These are phyloP conservation scores for Microtus pennsylvanicus DNA, from an alignment of 2,113 vertebrate species.

Conservation along the genomic window DNA sequence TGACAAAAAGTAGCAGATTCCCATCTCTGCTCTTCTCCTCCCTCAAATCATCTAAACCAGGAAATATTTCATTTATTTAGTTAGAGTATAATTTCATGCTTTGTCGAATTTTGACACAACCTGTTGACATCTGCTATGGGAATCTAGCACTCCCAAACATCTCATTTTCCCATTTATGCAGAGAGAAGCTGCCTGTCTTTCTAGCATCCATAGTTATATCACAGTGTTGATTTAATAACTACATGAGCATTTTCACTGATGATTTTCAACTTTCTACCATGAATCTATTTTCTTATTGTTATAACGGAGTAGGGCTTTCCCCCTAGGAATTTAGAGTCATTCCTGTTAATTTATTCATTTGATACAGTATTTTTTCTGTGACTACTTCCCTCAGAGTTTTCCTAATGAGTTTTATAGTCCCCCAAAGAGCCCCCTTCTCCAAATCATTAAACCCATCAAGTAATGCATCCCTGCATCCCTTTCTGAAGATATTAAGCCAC, in stretches of 20 bases:
- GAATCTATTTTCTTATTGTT: slow-evolving; percentile 15
- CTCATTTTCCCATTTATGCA: not conserved
- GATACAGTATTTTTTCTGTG: not conserved
- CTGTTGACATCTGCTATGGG: not conserved
- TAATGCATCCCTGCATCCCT: not conserved
- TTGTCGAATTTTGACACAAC: not conserved
- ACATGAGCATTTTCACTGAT: not conserved
- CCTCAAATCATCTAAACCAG: not conserved
- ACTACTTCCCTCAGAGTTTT: not conserved
- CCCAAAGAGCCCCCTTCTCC: not conserved
- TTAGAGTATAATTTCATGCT: not conserved
- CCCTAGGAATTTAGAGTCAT: not conserved
- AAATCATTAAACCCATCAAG: not conserved
- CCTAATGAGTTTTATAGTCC: not conserved
- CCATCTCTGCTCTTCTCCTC: not conserved
- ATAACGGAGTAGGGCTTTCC: not conserved
- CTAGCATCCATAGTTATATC: not conserved
- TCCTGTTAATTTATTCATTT: not conserved
- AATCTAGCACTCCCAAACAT: not conserved
- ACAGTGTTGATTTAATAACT: not conserved
- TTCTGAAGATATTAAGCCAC: not conserved
- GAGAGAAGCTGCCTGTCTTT: not conserved
- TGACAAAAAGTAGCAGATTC: not conserved
- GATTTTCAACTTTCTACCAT: not conserved
- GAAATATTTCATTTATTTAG: not conserved